Evolutionary conservation across 2,797 vertebrate genomes (phyloP).

Genomic region (Myotis vivesi): DNA sequence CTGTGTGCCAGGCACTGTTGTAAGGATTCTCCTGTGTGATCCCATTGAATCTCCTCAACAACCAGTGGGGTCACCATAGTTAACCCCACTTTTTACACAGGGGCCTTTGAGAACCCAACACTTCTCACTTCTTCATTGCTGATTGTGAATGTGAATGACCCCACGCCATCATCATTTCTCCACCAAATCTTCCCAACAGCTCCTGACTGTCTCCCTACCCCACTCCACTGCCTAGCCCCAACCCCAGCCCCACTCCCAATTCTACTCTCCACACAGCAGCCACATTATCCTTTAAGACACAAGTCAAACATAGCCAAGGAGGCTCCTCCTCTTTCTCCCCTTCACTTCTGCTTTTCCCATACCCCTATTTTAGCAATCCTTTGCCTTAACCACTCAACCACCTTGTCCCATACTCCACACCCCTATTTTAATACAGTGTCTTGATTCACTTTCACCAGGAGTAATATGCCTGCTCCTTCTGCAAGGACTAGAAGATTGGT

Average conservation of each 20-base stretch:
- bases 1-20: neutral
- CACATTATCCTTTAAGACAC: neutral
- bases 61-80: no score
- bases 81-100: neutral
- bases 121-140: neutral
- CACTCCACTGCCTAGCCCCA: no score
- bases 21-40: neutral
- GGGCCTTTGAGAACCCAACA: neutral
- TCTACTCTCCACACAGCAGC: neutral
- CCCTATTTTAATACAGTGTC: neutral
- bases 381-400: neutral
- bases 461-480: neutral
- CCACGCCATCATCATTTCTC: neutral
- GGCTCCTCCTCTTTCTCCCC: neutral
- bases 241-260: rapidly evolving
- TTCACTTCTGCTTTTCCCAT: neutral
- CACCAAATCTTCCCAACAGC: neutral
- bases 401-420: neutral
- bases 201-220: neutral
- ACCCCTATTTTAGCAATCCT: neutral
- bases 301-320: neutral
- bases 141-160: neutral
- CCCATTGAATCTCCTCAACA: neutral
- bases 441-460: neutral
- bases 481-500: neutral